Evolutionary conservation across 2,113 vertebrate species (phyloP).

Genomic region (Corynorhinus townsendii): DNA sequence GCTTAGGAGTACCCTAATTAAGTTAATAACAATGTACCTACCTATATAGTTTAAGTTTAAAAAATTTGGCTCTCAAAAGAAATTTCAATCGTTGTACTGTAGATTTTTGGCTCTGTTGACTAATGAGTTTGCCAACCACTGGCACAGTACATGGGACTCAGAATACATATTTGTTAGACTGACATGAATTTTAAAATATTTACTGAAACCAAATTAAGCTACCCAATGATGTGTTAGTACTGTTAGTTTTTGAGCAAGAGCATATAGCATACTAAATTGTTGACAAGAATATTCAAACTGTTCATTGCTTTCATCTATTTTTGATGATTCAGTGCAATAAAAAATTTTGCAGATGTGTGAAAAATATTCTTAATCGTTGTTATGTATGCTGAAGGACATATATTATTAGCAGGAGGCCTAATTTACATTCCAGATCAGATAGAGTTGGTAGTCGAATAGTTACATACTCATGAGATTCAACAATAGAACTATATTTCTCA

Average conservation of each 20-base stretch:
- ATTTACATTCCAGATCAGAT: constrained; percentile 68
- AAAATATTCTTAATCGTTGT: constrained; percentile 49
- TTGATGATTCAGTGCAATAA: constrained; percentile 46
- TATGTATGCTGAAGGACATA: constrained; percentile 70
- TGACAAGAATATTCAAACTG: constrained; percentile 32
- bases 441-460: neutral
- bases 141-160: neutral
- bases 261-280: neutral
- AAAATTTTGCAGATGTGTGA: constrained; percentile 38
- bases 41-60: too few species aligned
- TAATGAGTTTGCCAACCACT: too few species aligned
- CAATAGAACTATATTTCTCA: constrained; percentile 71
- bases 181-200: constrained; percentile 1
- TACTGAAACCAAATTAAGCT: neutral
- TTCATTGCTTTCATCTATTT: constrained; percentile 47
- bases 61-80: too few species aligned
- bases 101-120: too few species aligned
- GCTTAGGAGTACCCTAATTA: too few species aligned
- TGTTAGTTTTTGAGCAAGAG: neutral
- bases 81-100: too few species aligned
- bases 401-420: constrained; percentile 72
- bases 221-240: neutral
- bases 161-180: neutral
- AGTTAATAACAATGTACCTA: too few species aligned
- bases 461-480: constrained; percentile 55